phyloP scores from a whole-genome alignment of 2,113 vertebrate genomes.

The Melospiza georgiana region DNA sequence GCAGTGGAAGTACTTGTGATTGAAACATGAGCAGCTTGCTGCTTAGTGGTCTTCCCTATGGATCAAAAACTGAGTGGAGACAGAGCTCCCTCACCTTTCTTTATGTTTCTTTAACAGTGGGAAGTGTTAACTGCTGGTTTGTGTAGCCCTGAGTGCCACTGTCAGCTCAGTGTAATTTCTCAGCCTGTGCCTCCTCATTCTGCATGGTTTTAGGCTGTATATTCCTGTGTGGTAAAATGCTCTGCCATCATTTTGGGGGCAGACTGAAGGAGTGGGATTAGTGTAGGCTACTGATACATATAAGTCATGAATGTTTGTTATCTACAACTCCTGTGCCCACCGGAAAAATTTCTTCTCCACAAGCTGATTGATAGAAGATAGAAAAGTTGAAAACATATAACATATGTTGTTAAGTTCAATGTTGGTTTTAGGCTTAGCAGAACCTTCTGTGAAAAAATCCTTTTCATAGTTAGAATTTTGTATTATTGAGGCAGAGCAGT shows the following conservation, averaged over 20 bases:
- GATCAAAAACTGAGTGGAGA: background rate
- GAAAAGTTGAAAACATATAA: background rate
- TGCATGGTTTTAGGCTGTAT: background rate
- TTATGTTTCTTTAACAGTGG: background rate
- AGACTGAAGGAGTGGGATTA: background rate
- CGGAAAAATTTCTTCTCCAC: background rate
- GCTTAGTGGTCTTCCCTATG: background rate
- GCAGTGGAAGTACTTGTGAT: background rate
- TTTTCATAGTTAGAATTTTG: background rate
- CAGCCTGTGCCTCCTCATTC: background rate
- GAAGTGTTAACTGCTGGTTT: background rate
- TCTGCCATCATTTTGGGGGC: background rate
- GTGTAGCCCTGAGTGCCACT: background rate
- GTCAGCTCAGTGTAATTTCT: background rate
- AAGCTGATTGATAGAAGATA: background rate
- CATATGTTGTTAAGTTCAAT: background rate
- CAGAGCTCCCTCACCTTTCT: background rate
- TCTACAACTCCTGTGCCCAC: background rate
- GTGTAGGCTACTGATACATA: background rate
- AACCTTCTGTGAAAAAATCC: background rate
- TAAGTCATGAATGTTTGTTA: background rate
- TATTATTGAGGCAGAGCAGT: background rate
- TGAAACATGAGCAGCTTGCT: background rate
- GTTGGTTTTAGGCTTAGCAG: constrained; percentile 2
- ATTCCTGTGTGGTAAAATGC: background rate